Evolutionary conservation across 2,797 vertebrate species (phyloP), one percentile per base, ranked within the genome.

Genomic region (Melanotaenia parkinsoni): DNA sequence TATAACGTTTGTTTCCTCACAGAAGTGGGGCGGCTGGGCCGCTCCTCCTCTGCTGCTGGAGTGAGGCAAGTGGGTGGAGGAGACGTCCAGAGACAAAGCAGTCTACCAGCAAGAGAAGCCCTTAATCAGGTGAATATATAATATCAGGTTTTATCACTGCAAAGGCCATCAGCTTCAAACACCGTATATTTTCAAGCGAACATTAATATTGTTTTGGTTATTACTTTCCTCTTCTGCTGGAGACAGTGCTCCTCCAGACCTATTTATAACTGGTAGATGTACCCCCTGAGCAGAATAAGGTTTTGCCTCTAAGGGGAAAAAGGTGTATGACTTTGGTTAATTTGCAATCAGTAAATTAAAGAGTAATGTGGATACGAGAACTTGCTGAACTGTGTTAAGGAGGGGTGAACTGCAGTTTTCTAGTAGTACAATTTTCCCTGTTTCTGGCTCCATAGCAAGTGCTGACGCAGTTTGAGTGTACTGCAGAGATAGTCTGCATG

Each of bases 11-110:
- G 76, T 87, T 85, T 86, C 76, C 67, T 76, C 89, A 28, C 92
- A 97, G 97, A 97, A 90, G 94, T 96, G 84, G 95, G 96, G 85
- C 96, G 96, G 74, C 95, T 98, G 83, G 97, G 97, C 60, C 96
- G 97, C 70, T 97, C 97, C 0, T 96, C 96, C 70, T 98, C 97
- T 87, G 96, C 96, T 76, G 97, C 97, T 0, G 97, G 96, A 62
- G 96, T 96, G 57, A 96, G 96, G 67, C 96, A 96, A 65, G 94
- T 93, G 53, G 93, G 88, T 74, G 90, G 93, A 85, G 94, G 93
- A 83, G 95, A 96, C 22, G 91, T 94, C 43, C 95, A 95, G 64
- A 93, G 96, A 70, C 96, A 96, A 79, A 96, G 95, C 92, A 97
- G 96, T 82, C 94, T 96, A 78, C 95, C 96, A 58, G 94, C 94